Evolutionary conservation across 2,797 vertebrate genomes (phyloP).

Genomic region (Gallirallus australis): DNA sequence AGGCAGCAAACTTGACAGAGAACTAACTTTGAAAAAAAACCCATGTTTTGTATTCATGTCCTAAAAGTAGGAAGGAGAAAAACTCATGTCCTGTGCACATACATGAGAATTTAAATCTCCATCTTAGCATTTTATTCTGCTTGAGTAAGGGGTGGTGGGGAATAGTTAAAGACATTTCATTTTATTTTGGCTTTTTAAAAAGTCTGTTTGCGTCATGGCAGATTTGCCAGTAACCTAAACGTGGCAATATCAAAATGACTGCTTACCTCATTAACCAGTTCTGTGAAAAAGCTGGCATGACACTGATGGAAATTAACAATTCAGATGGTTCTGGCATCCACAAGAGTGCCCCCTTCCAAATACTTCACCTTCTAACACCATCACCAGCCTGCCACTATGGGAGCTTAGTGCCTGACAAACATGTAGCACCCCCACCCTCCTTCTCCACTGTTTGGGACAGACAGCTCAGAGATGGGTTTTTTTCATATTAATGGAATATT

Average conservation of each 20-base stretch:
- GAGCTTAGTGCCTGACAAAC: not conserved
- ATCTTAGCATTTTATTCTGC: not conserved
- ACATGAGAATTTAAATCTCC: not conserved
- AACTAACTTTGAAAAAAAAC: slow-evolving; percentile 44
- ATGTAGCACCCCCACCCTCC: not conserved
- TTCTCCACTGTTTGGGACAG: not conserved
- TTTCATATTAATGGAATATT: not conserved
- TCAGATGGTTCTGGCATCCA: slow-evolving; percentile 31
- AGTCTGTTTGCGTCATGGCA: slow-evolving; percentile 35
- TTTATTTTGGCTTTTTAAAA: not conserved
- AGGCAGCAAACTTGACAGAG: not conserved
- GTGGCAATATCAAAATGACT: not conserved
- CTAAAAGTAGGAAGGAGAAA: slow-evolving; percentile 57
- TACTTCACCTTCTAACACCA: slow-evolving; percentile 24
- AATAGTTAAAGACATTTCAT: not conserved
- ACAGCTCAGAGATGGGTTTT: not conserved
- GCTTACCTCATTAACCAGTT: slow-evolving; percentile 46
- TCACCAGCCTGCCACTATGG: not conserved
- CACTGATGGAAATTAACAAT: slow-evolving; percentile 65
- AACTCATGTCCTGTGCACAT: slow-evolving; percentile 50
- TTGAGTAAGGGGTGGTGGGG: not conserved
- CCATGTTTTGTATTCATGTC: not conserved
- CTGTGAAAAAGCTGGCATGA: slow-evolving; percentile 34
- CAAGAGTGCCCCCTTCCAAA: not conserved
- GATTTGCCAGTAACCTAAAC: slow-evolving; percentile 39